These are phyloP conservation scores for Apotomis betuletana DNA, from an alignment of 2,888 invertebrate genomes.

Conservation along the genomic window DNA sequence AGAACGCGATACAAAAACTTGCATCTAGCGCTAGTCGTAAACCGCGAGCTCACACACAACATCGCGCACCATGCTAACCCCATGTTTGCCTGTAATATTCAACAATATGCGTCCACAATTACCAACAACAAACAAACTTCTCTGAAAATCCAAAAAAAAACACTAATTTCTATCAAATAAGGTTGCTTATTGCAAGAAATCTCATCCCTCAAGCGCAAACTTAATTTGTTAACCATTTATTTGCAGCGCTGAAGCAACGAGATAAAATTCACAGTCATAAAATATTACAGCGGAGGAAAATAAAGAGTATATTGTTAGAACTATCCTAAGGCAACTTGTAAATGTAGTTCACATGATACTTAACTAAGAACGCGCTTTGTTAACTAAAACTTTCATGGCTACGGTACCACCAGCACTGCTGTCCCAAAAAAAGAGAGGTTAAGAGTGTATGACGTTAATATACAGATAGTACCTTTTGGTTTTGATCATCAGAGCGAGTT, in stretches of 20 bases:
- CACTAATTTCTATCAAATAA: constrained; percentile 49
- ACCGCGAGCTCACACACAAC: constrained; percentile 64
- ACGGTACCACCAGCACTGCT: constrained; percentile 1
- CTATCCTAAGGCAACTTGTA: constrained; percentile 58
- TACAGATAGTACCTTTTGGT: constrained; percentile 11
- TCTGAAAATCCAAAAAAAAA: constrained; percentile 49
- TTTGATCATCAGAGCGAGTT: constrained; percentile 4
- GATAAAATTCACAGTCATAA: constrained; percentile 72
- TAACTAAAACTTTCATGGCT: constrained; percentile 42
- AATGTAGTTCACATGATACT: constrained; percentile 56
- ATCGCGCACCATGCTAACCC: constrained; percentile 65
- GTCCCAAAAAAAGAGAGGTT: background rate
- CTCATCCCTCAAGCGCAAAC: constrained; percentile 57
- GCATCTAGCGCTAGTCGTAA: constrained; percentile 63
- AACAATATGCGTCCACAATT: constrained; percentile 60
- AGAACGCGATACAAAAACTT: constrained; percentile 49
- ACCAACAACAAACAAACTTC: constrained; percentile 50
- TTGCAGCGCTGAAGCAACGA: constrained; percentile 67
- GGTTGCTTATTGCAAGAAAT: constrained; percentile 56
- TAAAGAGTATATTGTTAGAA: constrained; percentile 66
- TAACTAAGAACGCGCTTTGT: constrained; percentile 54
- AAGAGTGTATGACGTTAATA: background rate
- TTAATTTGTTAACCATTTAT: constrained; percentile 66
- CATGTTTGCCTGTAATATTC: constrained; percentile 70
- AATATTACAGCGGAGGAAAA: constrained; percentile 62